phyloP scores from a whole-genome alignment of 2,888 invertebrate species.

The Cataglyphis livida region DNA sequence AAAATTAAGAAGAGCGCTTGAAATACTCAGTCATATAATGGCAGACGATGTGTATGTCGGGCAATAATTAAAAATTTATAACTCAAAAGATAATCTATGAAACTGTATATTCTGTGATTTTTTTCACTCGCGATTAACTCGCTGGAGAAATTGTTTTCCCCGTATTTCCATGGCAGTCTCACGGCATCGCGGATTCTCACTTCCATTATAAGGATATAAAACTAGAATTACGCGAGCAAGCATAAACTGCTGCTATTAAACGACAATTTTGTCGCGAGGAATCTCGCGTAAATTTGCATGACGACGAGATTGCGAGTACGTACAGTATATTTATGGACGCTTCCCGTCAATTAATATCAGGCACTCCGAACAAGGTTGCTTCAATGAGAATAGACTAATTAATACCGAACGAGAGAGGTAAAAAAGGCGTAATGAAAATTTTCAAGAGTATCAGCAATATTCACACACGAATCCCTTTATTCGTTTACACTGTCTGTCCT shows the following conservation, averaged over 20 bases:
- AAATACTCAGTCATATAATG: background rate
- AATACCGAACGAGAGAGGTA: constrained; percentile 33
- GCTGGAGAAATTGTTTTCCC: constrained; percentile 49
- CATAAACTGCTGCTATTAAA: background rate
- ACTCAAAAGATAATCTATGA: background rate
- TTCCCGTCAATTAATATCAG: constrained; percentile 80
- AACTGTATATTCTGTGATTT: background rate
- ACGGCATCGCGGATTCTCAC: background rate
- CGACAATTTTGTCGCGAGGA: background rate
- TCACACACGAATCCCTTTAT: constrained; percentile 55
- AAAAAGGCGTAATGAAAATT: constrained; percentile 2
- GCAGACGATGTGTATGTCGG: background rate
- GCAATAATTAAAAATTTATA: constrained; percentile 23
- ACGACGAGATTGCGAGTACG: constrained; percentile 44
- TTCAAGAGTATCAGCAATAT: background rate
- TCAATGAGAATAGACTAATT: constrained; percentile 78
- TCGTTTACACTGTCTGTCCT: background rate
- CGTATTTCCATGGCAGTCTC: constrained; percentile 20
- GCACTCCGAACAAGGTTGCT: constrained; percentile 81
- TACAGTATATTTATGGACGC: constrained; percentile 63
- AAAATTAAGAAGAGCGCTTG: background rate
- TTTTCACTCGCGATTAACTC: background rate
- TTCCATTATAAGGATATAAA: constrained; percentile 2
- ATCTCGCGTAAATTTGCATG: constrained; percentile 52
- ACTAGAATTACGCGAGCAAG: background rate